Evolutionary conservation across 2,888 invertebrate species (phyloP).

Genomic region (Drosophila percnosoma): DNA sequence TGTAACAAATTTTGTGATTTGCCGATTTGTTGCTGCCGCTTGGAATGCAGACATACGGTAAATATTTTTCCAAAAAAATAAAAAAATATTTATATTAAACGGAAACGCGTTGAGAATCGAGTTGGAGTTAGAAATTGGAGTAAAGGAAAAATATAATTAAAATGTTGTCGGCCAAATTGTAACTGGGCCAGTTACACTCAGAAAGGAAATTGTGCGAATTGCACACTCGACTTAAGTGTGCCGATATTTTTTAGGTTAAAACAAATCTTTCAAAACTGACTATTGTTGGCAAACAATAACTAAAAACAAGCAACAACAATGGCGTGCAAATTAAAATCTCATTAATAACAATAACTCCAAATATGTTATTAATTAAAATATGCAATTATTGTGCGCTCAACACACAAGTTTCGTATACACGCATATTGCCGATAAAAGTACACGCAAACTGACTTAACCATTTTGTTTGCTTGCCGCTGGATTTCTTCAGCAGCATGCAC

Average conservation of each 20-base stretch:
- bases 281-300: constrained; percentile 9
- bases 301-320: constrained; percentile 32
- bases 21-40: constrained; percentile 40
- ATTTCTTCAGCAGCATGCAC: constrained; percentile 27
- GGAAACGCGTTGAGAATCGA: constrained; percentile 32
- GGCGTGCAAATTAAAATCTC: constrained; percentile 56
- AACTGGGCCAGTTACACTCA: background rate
- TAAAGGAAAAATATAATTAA: constrained; percentile 20
- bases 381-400: constrained; percentile 45
- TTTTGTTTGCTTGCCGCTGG: constrained; percentile 32
- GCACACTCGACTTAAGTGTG: constrained; percentile 29
- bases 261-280: constrained; percentile 8
- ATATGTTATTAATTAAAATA: constrained; percentile 64
- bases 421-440: constrained; percentile 47
- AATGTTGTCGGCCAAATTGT: constrained; percentile 4
- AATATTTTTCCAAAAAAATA: constrained; percentile 22
- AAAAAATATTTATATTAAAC: constrained; percentile 13
- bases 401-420: constrained; percentile 1
- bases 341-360: constrained; percentile 58
- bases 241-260: background rate
- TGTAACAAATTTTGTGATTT: constrained; percentile 72
- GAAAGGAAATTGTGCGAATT: constrained; percentile 11
- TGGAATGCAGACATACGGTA: constrained; percentile 23
- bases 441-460: constrained; percentile 57
- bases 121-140: constrained; percentile 2